phyloP scores from a whole-genome alignment of 2,113 vertebrate species.

The Bucco capensis region DNA sequence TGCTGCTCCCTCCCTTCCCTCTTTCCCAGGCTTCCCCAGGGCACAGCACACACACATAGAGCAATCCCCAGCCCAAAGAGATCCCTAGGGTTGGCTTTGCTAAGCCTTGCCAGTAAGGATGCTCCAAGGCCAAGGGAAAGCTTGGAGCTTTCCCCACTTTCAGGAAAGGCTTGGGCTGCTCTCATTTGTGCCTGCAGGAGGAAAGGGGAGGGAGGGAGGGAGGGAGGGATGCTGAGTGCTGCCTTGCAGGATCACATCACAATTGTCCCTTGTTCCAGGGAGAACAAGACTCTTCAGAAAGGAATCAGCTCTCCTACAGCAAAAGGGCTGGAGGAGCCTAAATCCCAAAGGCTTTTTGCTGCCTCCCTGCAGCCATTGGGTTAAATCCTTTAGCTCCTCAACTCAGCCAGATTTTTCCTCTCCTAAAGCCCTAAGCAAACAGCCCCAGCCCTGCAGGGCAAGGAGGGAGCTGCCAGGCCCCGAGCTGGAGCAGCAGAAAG shows the following conservation, averaged over 20 bases:
- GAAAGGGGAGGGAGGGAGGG: background rate
- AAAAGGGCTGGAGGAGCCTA: background rate
- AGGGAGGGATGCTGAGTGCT: background rate
- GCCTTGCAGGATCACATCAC: background rate
- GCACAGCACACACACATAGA: background rate
- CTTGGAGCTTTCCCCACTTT: background rate
- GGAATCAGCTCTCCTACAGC: background rate
- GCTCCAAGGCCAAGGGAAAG: background rate
- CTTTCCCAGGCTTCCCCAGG: constrained; percentile 16
- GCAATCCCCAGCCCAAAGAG: background rate
- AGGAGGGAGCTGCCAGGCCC: background rate
- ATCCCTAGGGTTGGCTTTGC: background rate
- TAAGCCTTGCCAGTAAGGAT: background rate
- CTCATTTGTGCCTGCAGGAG: background rate
- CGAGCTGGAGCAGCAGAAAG: background rate
- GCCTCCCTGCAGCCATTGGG: background rate
- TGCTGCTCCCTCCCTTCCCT: background rate
- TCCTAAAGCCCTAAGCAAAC: background rate
- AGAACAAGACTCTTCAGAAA: background rate
- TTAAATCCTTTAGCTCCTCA: background rate
- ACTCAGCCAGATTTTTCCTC: background rate
- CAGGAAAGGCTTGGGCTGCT: background rate
- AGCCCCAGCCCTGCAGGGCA: background rate
- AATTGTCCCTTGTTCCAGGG: background rate
- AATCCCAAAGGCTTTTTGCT: background rate